Percentiles rank a stretch among this genome's conserved stretches.
phyloP scores from a whole-genome alignment of 92 coral and sea anemone genomes.

The Phenganax stokvisi region DNA sequence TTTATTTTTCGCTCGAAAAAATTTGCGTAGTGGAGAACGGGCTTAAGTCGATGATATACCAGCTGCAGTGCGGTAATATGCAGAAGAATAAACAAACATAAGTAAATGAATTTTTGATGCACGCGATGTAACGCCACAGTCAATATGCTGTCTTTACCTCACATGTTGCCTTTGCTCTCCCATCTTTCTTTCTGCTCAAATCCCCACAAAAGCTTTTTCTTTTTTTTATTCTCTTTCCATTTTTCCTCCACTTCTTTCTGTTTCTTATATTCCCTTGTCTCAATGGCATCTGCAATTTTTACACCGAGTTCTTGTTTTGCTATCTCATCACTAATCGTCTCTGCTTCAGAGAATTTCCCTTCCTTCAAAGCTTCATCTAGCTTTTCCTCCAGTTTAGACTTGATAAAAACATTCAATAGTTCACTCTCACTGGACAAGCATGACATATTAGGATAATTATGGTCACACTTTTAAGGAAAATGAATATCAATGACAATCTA shows the following conservation, averaged over 20 bases:
- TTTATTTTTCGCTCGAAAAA: too few species aligned
- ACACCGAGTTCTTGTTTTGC: conserved; percentile 57
- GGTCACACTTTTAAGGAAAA: too few species aligned
- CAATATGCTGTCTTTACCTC: neutral
- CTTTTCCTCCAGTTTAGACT: conserved; percentile 51
- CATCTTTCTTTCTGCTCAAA: conserved; percentile 97
- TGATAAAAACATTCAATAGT: neutral
- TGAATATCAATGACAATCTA: too few species aligned
- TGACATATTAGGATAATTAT: too few species aligned
- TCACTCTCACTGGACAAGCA: too few species aligned
- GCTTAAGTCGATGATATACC: too few species aligned
- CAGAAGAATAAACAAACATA: too few species aligned
- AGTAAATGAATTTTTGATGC: too few species aligned
- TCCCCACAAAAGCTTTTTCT: conserved; percentile 79
- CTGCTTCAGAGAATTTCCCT: conserved; percentile 62
- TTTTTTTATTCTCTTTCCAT: conserved; percentile 54
- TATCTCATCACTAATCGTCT: conserved; percentile 60
- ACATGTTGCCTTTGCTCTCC: conserved; percentile 99
- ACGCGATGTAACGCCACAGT: too few species aligned
- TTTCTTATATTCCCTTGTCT: conserved; percentile 65
- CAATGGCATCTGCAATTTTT: conserved; percentile 61
- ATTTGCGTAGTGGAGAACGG: too few species aligned
- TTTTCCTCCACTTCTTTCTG: conserved; percentile 59
- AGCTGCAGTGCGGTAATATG: too few species aligned
- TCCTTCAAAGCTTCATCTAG: conserved; percentile 61